Conservation (phyloP, 2,888 invertebrate genomes). For the Beris chalybata region DNA sequence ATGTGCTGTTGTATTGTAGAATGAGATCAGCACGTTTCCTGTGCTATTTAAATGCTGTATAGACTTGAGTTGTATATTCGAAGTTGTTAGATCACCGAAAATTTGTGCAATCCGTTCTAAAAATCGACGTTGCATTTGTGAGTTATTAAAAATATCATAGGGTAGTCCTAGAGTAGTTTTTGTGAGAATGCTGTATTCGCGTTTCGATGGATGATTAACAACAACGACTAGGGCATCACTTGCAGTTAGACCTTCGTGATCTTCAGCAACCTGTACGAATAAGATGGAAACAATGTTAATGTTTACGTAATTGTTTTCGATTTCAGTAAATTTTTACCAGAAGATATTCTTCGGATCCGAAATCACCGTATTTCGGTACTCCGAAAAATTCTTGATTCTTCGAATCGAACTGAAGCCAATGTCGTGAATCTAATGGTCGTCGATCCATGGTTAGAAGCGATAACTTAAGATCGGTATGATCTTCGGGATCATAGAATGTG, state of each 20-base stretch:
- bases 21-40: constrained; percentile 71
- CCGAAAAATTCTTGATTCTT: constrained; percentile 90
- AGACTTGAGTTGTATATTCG: constrained; percentile 72
- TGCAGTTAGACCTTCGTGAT: constrained; percentile 72
- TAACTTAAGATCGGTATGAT: constrained; percentile 75
- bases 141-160: constrained; percentile 69
- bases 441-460: constrained; percentile 74
- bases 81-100: constrained; percentile 74
- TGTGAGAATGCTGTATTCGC: constrained; percentile 75
- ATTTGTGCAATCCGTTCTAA: constrained; percentile 77
- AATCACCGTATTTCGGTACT: constrained; percentile 72
- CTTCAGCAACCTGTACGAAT: constrained; percentile 66
- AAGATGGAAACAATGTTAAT: constrained; percentile 21
- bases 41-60: constrained; percentile 58
- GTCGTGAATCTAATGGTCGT: constrained; percentile 64
- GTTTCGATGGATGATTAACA: constrained; percentile 66
- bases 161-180: constrained; percentile 75
- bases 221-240: constrained; percentile 79
- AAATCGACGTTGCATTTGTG: constrained; percentile 77
- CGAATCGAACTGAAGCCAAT: constrained; percentile 88
- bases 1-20: constrained; percentile 74
- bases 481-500: constrained; percentile 88
- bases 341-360: constrained; percentile 76
- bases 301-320: constrained; percentile 5
- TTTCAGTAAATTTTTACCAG: constrained; percentile 57